phyloP scores from a whole-genome alignment of 2,888 invertebrate genomes.

The Euplexia lucipara region DNA sequence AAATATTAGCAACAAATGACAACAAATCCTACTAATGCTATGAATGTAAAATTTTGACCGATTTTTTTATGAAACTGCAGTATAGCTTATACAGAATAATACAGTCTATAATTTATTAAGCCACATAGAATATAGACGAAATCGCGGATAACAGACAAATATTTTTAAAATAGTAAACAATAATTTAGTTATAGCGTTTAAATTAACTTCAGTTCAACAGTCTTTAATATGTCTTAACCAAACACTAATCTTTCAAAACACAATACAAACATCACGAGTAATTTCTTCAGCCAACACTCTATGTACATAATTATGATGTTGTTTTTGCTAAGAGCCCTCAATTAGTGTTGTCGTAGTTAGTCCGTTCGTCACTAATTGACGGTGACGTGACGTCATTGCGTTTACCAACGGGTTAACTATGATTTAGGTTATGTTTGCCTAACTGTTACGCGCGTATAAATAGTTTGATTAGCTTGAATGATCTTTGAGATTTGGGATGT shows the following conservation, averaged over 20 bases:
- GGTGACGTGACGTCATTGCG: constrained; percentile 60
- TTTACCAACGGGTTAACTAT: constrained; percentile 34
- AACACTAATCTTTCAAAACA: constrained; percentile 33
- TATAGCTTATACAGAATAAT: no score
- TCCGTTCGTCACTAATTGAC: constrained; percentile 67
- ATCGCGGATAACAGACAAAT: no score
- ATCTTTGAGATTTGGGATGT: constrained; percentile 13
- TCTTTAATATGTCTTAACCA: constrained; percentile 20
- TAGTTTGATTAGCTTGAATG: constrained; percentile 27
- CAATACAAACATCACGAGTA: constrained; percentile 42
- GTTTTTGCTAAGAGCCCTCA: constrained; percentile 56
- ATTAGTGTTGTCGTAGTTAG: constrained; percentile 44
- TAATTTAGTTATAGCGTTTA: no score
- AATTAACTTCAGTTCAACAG: no score
- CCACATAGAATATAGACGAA: no score
- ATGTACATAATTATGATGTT: constrained; percentile 45
- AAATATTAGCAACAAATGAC: not conserved
- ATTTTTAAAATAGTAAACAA: no score
- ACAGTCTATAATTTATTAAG: no score
- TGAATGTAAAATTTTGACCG: no score
- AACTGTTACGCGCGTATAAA: constrained; percentile 41
- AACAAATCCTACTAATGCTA: no score
- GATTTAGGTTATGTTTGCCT: constrained; percentile 58
- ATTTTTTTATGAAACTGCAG: no score
- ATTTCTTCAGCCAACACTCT: constrained; percentile 56